These are phyloP conservation scores for Vulpes vulpes DNA, from an alignment of 2,113 vertebrate species.

Conservation along the genomic window DNA sequence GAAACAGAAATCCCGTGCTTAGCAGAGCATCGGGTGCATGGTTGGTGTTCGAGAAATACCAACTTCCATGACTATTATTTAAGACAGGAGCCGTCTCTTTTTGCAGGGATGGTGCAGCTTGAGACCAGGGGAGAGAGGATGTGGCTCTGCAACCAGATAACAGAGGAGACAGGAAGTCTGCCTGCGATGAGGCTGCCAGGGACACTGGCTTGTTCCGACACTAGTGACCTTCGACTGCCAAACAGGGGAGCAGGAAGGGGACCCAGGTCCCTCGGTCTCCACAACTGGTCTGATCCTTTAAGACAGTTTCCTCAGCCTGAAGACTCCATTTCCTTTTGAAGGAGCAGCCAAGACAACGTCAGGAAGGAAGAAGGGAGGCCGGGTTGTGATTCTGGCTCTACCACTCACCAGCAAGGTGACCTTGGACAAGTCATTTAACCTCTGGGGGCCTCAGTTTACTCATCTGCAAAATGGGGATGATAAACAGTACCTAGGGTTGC, in stretches of 20 bases:
- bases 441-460: background rate
- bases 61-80: background rate
- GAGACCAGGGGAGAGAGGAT: background rate
- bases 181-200: background rate
- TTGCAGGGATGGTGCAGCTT: background rate
- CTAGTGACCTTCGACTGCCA: background rate
- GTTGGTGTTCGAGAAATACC: background rate
- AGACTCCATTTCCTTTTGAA: background rate
- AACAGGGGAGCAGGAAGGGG: background rate
- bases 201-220: background rate
- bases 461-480: background rate
- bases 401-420: background rate
- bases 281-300: background rate
- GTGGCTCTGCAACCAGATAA: background rate
- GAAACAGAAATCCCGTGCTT: background rate
- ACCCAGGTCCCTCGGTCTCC: background rate
- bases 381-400: background rate
- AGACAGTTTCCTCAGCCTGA: background rate
- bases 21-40: background rate
- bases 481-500: too few relatives aligned
- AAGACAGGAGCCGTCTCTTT: background rate
- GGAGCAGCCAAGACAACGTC: background rate
- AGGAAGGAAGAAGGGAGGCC: background rate
- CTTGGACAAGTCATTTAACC: background rate
- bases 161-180: constrained; percentile 48